A percentile compares a stretch with the other conserved stretches of the same genome.
phyloP scores from a whole-genome alignment of 2,113 vertebrate species.

The Cebus imitator region DNA sequence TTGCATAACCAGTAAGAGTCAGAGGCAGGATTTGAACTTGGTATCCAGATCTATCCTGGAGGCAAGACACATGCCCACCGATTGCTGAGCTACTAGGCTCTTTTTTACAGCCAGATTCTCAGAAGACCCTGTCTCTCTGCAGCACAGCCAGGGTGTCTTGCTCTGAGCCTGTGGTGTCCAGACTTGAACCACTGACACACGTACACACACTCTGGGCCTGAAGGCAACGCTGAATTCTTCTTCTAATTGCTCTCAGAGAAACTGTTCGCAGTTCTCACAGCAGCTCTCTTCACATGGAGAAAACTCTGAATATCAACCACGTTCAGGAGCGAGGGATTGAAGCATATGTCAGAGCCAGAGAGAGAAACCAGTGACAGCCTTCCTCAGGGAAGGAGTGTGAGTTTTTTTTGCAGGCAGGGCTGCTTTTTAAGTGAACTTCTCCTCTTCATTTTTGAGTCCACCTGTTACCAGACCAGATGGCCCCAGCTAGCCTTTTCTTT shows the following conservation, averaged over 20 bases:
- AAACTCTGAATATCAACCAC: not conserved
- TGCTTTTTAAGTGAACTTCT: slow-evolving; percentile 41
- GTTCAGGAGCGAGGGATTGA: not conserved
- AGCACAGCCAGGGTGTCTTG: rapidly evolving
- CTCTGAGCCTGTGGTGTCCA: not conserved
- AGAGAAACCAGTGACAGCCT: slow-evolving; percentile 45
- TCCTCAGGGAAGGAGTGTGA: not conserved
- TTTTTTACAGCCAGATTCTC: not conserved
- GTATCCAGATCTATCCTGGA: not conserved
- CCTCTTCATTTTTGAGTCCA: slow-evolving; percentile 45
- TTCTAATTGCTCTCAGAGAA: not conserved
- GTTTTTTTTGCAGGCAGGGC: not conserved
- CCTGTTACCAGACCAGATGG: slow-evolving; percentile 68
- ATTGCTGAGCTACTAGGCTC: not conserved
- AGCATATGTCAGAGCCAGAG: slow-evolving; percentile 57
- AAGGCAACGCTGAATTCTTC: not conserved
- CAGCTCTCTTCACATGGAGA: slow-evolving; percentile 10
- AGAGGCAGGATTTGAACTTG: not conserved
- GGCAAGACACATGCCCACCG: not conserved
- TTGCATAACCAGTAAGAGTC: not conserved
- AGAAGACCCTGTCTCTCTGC: not conserved
- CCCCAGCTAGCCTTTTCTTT: slow-evolving; percentile 66
- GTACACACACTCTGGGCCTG: not conserved
- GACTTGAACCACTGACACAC: not conserved
- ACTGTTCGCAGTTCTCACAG: not conserved